Percentiles rank a stretch among this genome's conserved stretches.
Conservation (phyloP, 2,113 vertebrate species). For the Talpa occidentalis region DNA sequence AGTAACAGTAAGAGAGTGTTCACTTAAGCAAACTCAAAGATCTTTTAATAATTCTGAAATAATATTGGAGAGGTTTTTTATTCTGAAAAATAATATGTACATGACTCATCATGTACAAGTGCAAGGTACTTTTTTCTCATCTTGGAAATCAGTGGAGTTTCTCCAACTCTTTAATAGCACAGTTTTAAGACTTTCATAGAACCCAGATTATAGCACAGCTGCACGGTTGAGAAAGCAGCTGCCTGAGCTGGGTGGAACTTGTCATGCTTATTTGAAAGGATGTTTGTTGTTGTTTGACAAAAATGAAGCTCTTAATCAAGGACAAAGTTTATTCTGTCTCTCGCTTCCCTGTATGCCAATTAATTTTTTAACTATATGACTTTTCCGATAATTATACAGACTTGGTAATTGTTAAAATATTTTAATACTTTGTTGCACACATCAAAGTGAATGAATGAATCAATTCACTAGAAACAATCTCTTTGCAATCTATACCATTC, state of each 20-base stretch:
- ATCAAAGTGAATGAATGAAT: not conserved
- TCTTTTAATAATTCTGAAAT: slow-evolving; percentile 23
- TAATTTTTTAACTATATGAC: slow-evolving; percentile 33
- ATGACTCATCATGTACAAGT: slow-evolving; percentile 41
- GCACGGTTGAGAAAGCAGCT: slow-evolving; percentile 29
- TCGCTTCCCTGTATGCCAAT: not conserved
- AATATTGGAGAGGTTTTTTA: slow-evolving; percentile 23
- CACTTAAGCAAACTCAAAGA: not conserved
- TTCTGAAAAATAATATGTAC: slow-evolving; percentile 28
- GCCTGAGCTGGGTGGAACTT: not conserved
- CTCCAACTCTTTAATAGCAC: slow-evolving; percentile 28
- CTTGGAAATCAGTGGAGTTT: slow-evolving; percentile 40
- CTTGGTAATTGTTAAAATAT: slow-evolving; percentile 15
- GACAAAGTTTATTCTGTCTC: not conserved
- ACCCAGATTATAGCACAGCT: slow-evolving; percentile 36
- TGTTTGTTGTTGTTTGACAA: slow-evolving; percentile 52
- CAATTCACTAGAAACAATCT: not conserved
- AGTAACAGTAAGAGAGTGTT: not conserved
- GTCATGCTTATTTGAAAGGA: slow-evolving; percentile 48
- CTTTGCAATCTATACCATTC: not conserved
- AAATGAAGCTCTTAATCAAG: slow-evolving; percentile 48
- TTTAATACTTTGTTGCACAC: slow-evolving; percentile 39
- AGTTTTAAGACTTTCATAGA: slow-evolving; percentile 57
- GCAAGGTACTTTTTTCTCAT: slow-evolving; percentile 39
- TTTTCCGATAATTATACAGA: not conserved